Base-by-base conservation (phyloP, 1,140 invertebrate species). In the Colletes gigas region DNA sequence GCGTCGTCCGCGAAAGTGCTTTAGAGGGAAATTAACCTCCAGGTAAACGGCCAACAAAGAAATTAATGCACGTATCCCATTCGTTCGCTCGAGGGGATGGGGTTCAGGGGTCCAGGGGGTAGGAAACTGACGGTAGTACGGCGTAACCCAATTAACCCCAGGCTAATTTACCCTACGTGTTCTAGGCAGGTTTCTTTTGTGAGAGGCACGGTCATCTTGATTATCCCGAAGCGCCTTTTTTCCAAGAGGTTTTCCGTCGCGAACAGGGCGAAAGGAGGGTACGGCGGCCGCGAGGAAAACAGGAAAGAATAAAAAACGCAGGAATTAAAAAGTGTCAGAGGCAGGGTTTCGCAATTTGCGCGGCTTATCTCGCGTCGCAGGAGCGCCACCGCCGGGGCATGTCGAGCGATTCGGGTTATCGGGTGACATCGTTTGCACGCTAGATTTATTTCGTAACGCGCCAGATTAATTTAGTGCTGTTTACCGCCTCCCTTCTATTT, bases 141-240 rank as follows among this genome's bases (percentile, higher is more conserved):
- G 69, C 66, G 67, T 88, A 84, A 86, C 81, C 84, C 84, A 88
- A 89, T 90, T 89, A 86, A 81, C 80, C 67, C 81, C 39, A 68
- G 72, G 83, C 75, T 89, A 88, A 86, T 89, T 89, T 81, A 50
- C 79, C 52, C 72, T 87, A 89, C 86, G 83, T 82, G 83, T 60
- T 75, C 79, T 63, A 71, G 65, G 71, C 65, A 39, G 59, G 15
- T 60, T 78, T 85, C 73, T 82, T 84, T 84, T 72, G 83, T 54
- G 21, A 52, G 41, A 70, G 57, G 50, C 65, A 70, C 47, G 65
- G 73, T 80, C 79, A 85, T 85, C 84, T 85, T 85, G 83, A 85
- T 85, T 85, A 77, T 81, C 57, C 74, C 50, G 52, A 50, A 54
- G 50, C 73, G 72, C 39, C 73, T 69, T 78, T 77, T 63, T 69